phyloP scores from a whole-genome alignment of 2,113 vertebrate species.

The Ageneiosus marmoratus region DNA sequence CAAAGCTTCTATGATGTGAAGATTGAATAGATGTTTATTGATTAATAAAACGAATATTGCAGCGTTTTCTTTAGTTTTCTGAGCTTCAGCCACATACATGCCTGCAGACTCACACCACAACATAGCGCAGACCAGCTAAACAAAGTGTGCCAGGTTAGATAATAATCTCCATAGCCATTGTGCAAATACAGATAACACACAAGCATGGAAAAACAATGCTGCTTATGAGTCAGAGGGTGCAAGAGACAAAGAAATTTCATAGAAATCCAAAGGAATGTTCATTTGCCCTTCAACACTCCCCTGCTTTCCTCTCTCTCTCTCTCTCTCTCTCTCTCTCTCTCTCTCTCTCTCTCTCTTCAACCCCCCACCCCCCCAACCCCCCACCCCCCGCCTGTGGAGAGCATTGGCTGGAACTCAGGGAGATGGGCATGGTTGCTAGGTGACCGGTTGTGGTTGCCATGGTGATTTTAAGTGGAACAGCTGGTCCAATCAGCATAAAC shows the following conservation, averaged over 20 bases:
- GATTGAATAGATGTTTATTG: not conserved
- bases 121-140: slow-evolving; percentile 1
- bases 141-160: not conserved
- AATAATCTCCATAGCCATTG: slow-evolving; percentile 7
- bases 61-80: not conserved
- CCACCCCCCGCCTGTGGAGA: slow-evolving; percentile 80
- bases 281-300: slow-evolving; percentile 42
- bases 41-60: not conserved
- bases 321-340: slow-evolving; percentile 10
- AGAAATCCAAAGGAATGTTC: slow-evolving; percentile 80
- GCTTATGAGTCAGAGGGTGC: slow-evolving; percentile 22
- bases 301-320: slow-evolving; percentile 11
- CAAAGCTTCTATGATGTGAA: not conserved
- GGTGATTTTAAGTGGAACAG: slow-evolving; percentile 91
- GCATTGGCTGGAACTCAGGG: slow-evolving; percentile 83
- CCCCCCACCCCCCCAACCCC: slow-evolving; percentile 60
- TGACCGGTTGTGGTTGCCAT: slow-evolving; percentile 97
- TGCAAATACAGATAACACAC: slow-evolving; percentile 20
- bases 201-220: slow-evolving; percentile 14
- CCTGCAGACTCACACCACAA: not conserved
- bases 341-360: not conserved
- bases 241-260: slow-evolving; percentile 42
- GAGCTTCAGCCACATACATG: not conserved
- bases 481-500: slow-evolving; percentile 93
- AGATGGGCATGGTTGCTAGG: slow-evolving; percentile 86